Percentiles rank a stretch among this genome's conserved stretches.
These are phyloP conservation scores for Acromyrmex charruanus DNA, from an alignment of 1,140 invertebrate species.

Conservation along the genomic window DNA sequence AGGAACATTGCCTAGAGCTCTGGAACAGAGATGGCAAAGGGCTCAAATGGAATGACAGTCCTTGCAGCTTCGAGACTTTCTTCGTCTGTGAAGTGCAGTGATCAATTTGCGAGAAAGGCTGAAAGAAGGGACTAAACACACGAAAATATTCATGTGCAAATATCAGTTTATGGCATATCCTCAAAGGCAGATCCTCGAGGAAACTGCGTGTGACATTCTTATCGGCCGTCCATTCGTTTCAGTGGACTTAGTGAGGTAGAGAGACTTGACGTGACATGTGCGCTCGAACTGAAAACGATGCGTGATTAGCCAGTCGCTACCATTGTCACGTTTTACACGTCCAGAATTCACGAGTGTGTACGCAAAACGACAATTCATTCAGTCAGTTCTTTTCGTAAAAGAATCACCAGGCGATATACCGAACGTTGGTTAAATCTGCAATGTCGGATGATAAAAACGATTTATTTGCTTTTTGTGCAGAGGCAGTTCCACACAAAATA, in stretches of 20 bases:
- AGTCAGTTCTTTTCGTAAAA: conserved; percentile 53
- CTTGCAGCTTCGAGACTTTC: conserved; percentile 96
- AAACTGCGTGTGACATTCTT: conserved; percentile 39
- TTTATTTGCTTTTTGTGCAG: background rate
- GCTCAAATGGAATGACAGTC: conserved; percentile 96
- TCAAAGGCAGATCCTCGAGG: conserved; percentile 23
- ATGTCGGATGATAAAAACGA: conserved; percentile 30
- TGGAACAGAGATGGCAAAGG: conserved; percentile 97
- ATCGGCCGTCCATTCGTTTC: conserved; percentile 54
- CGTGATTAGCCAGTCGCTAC: conserved; percentile 41
- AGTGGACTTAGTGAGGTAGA: conserved; percentile 27
- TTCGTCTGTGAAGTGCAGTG: conserved; percentile 95
- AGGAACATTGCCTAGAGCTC: conserved; percentile 95
- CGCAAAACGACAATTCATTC: background rate
- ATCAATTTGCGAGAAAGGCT: conserved; percentile 61
- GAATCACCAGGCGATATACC: conserved; percentile 30
- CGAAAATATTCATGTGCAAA: conserved; percentile 11
- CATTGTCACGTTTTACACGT: conserved; percentile 35
- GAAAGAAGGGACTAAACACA: conserved; percentile 39
- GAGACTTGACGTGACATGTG: conserved; percentile 52
- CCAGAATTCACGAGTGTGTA: conserved; percentile 27
- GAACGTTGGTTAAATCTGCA: conserved; percentile 20
- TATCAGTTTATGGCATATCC: conserved; percentile 8
- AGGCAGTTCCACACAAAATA: background rate
- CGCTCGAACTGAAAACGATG: conserved; percentile 40